phyloP scores from a whole-genome alignment of 2,888 invertebrate genomes.

The Diaperis boleti region DNA sequence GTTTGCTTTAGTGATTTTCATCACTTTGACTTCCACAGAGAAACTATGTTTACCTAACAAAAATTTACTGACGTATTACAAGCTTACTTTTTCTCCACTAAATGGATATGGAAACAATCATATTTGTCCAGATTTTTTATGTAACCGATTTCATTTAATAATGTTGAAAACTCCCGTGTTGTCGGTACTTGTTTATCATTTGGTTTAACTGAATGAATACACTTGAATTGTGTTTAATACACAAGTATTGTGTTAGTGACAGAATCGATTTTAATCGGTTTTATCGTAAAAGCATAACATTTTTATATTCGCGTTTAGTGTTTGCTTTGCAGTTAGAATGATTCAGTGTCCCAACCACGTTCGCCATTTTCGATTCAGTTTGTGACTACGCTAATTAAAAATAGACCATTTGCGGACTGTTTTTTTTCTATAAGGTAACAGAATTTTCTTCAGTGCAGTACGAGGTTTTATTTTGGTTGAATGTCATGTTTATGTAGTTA shows the following conservation, averaged over 20 bases:
- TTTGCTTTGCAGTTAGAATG: constrained; percentile 1
- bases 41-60: constrained; percentile 3
- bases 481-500: too few species aligned
- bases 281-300: constrained; percentile 1
- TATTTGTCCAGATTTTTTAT: constrained; percentile 30
- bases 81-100: constrained; percentile 22
- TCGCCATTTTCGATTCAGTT: background rate
- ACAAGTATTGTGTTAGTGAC: constrained; percentile 15
- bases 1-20: constrained; percentile 9
- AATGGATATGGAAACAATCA: constrained; percentile 26
- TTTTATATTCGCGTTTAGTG: constrained; percentile 7
- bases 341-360: constrained; percentile 1
- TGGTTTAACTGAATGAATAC: constrained; percentile 11
- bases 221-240: constrained; percentile 16
- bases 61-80: constrained; percentile 20
- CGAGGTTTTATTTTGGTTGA: too few species aligned
- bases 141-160: constrained; percentile 17
- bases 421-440: too few species aligned
- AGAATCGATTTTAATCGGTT: constrained; percentile 22
- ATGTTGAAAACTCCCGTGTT: background rate
- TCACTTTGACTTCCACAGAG: background rate
- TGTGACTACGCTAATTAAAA: background rate
- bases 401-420: too few species aligned
- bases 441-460: too few species aligned
- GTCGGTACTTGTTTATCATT: constrained; percentile 7